Evolutionary conservation across 2,888 invertebrate species (phyloP).

Genomic region (Malachius bipustulatus): DNA sequence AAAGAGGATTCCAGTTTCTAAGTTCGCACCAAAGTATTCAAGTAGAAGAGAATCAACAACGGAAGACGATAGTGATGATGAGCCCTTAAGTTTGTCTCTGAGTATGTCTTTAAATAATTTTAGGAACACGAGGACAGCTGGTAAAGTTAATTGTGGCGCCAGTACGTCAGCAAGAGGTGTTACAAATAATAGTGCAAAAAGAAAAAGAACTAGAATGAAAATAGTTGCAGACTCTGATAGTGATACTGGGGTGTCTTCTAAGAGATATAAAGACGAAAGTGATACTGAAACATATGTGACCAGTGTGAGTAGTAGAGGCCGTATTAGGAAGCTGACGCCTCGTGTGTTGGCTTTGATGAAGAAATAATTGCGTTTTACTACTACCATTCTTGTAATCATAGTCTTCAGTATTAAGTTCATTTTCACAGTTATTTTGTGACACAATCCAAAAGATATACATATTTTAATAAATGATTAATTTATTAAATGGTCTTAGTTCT

Average conservation of each 20-base stretch:
- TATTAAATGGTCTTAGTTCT: no score
- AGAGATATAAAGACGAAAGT: conserved; percentile 20
- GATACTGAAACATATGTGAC: conserved; percentile 26
- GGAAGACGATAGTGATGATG: conserved; percentile 23
- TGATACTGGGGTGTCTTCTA: conserved; percentile 17
- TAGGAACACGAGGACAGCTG: conserved; percentile 12
- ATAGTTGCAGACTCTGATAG: conserved; percentile 20
- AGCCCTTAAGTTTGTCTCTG: conserved; percentile 19
- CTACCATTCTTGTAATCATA: no score
- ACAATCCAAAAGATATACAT: no score
- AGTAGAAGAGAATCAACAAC: conserved; percentile 18
- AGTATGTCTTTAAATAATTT: conserved; percentile 20
- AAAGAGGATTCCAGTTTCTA: conserved; percentile 12
- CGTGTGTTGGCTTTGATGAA: conserved; percentile 52
- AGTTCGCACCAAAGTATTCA: conserved; percentile 2
- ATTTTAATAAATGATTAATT: no score
- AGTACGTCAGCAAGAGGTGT: background rate
- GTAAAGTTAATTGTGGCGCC: background rate
- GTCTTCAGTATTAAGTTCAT: no score
- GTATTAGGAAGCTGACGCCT: conserved; percentile 71
- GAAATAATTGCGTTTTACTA: no score
- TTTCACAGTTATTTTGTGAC: no score
- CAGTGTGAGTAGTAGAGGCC: conserved; percentile 65
- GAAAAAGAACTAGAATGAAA: conserved; percentile 13
- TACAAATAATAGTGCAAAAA: background rate